These are phyloP conservation scores for Ladona fulva DNA, from an alignment of 1,140 invertebrate species.

Conservation along the genomic window DNA sequence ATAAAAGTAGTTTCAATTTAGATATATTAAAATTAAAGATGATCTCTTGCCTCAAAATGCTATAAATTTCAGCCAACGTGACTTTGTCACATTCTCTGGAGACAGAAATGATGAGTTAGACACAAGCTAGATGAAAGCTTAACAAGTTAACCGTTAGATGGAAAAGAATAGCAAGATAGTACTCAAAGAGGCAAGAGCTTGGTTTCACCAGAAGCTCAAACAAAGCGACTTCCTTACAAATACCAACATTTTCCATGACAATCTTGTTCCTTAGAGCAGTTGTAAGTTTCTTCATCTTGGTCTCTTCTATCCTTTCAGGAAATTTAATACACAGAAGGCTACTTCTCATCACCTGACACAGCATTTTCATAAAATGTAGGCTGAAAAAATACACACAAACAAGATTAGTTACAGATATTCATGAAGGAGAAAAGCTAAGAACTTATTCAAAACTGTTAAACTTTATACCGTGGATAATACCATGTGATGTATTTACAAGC, in stretches of 20 bases:
- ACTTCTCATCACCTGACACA: background rate
- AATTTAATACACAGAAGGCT: background rate
- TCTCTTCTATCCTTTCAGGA: background rate
- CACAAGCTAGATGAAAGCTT: background rate
- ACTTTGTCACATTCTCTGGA: too few species aligned
- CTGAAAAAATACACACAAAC: background rate
- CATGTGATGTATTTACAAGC: too few species aligned
- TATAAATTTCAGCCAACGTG: too few species aligned
- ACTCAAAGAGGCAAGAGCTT: background rate
- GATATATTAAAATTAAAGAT: too few species aligned
- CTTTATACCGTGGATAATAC: too few species aligned
- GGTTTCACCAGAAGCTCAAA: too few species aligned
- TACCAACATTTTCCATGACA: background rate
- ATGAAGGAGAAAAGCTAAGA: background rate
- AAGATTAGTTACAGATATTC: background rate
- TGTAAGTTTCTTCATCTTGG: background rate
- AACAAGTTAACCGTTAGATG: background rate
- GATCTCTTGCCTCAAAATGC: too few species aligned
- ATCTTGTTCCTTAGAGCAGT: background rate
- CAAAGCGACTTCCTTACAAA: background rate
- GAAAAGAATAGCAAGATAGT: background rate
- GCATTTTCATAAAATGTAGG: background rate
- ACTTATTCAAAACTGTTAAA: too few species aligned
- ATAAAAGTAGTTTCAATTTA: too few species aligned
- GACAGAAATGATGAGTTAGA: too few species aligned